A percentile compares a stretch with the other conserved stretches of the same genome.
These are phyloP conservation scores for Oreocharis arfaki DNA, from an alignment of 2,113 vertebrate species.

Conservation along the genomic window DNA sequence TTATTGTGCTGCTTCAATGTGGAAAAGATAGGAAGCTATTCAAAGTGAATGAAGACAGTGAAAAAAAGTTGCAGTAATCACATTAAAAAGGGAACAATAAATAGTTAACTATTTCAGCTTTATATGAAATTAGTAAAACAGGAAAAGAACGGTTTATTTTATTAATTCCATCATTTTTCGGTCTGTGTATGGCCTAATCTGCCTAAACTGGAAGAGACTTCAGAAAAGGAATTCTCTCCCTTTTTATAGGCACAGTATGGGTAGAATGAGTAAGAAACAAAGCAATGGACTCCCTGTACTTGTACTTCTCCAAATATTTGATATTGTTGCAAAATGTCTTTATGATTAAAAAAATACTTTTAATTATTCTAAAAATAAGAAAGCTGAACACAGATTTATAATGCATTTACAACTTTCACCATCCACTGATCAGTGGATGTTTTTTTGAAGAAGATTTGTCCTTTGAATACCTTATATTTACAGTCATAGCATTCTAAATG, in stretches of 20 bases:
- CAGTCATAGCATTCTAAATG: background rate
- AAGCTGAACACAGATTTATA: background rate
- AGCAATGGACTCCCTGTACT: background rate
- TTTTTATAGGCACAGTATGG: background rate
- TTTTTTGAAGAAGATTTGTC: background rate
- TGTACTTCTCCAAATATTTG: background rate
- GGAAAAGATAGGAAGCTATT: background rate
- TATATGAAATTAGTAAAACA: background rate
- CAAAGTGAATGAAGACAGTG: background rate
- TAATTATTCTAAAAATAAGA: background rate
- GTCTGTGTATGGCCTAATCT: background rate
- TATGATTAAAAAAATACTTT: background rate
- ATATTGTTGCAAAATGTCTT: background rate
- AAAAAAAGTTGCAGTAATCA: background rate
- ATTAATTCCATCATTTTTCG: background rate
- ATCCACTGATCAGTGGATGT: background rate
- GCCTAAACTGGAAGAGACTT: background rate
- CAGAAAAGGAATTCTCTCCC: background rate
- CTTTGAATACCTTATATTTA: background rate
- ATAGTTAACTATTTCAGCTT: background rate
- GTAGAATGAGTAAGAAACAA: background rate
- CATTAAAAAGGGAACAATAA: background rate
- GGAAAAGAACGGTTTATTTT: background rate
- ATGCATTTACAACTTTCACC: background rate
- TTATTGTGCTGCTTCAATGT: background rate